phyloP scores from a whole-genome alignment of 1,140 invertebrate genomes.

The Ganaspis sp. region DNA sequence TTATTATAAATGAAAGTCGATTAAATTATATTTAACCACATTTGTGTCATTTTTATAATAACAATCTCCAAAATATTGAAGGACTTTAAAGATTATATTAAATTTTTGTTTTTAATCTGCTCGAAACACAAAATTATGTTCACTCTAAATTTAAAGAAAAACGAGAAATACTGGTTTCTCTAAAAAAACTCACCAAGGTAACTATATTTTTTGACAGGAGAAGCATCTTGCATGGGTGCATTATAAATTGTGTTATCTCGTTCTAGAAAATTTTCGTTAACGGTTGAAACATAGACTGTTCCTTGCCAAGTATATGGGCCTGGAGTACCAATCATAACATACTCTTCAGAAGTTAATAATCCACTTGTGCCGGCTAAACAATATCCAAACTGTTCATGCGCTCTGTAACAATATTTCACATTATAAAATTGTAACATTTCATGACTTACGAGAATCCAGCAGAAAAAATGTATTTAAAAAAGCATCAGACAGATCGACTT shows the following conservation, averaged over 20 bases:
- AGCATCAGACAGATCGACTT: no score
- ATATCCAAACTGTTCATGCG: conserved; percentile 91
- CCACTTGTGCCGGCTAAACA: conserved; percentile 96
- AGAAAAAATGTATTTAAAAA: no score
- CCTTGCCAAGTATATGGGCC: conserved; percentile 93
- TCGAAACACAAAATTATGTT: no score
- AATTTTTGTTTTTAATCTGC: no score
- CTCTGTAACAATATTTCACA: conserved; percentile 74
- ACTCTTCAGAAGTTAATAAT: conserved; percentile 86
- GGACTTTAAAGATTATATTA: no score
- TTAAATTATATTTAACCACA: no score
- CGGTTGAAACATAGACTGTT: conserved; percentile 87
- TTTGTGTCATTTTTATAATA: no score
- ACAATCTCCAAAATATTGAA: no score
- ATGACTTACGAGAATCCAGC: no score
- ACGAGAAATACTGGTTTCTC: background rate
- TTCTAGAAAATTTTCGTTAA: conserved; percentile 84
- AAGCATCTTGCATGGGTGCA: conserved; percentile 81
- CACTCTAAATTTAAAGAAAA: background rate
- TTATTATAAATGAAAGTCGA: no score
- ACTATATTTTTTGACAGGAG: conserved; percentile 91
- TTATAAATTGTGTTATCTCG: conserved; percentile 88
- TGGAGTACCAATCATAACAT: conserved; percentile 89
- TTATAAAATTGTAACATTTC: background rate
- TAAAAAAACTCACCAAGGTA: conserved; percentile 83